phyloP scores from a whole-genome alignment of 92 coral and sea anemone species.

The Porites rus region DNA sequence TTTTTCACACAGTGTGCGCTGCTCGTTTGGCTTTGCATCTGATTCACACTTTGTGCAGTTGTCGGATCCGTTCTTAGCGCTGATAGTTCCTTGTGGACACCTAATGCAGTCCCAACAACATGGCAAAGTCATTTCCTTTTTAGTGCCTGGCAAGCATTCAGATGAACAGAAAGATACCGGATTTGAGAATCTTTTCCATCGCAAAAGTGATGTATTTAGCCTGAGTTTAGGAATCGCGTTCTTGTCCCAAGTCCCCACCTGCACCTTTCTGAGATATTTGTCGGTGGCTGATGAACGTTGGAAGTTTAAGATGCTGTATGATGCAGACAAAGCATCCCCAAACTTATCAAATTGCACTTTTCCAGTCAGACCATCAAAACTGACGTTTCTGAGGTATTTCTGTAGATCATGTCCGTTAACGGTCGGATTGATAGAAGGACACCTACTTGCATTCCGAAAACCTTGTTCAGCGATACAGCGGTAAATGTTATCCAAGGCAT shows the following conservation, averaged over 20 bases:
- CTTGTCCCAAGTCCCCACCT: slow-evolving; percentile 75
- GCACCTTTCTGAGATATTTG: background rate
- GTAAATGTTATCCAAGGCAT: slow-evolving; percentile 73
- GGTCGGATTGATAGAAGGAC: slow-evolving; percentile 14
- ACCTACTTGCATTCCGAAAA: background rate
- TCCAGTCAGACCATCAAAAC: slow-evolving; percentile 78
- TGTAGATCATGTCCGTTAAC: slow-evolving; percentile 15
- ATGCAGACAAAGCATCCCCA: slow-evolving; percentile 81
- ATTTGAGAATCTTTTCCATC: slow-evolving; percentile 72
- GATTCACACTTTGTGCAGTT: slow-evolving; percentile 70
- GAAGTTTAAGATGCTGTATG: slow-evolving; percentile 75
- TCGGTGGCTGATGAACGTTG: slow-evolving; percentile 30
- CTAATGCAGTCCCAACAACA: slow-evolving; percentile 86
- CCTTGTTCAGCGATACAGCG: slow-evolving; percentile 53
- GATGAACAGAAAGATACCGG: slow-evolving; percentile 78
- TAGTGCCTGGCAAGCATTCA: slow-evolving; percentile 72
- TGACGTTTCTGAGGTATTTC: slow-evolving; percentile 29
- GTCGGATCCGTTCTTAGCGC: slow-evolving; percentile 53
- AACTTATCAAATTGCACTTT: slow-evolving; percentile 62
- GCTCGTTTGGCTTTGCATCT: slow-evolving; percentile 61
- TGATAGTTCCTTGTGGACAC: slow-evolving; percentile 59
- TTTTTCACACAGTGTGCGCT: slow-evolving; percentile 58
- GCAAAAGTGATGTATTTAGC: background rate
- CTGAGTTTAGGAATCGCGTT: background rate
- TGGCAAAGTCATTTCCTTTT: slow-evolving; percentile 57